Evolutionary conservation across 1,140 invertebrate species (phyloP).

Genomic region (Palaemon carinicauda): DNA sequence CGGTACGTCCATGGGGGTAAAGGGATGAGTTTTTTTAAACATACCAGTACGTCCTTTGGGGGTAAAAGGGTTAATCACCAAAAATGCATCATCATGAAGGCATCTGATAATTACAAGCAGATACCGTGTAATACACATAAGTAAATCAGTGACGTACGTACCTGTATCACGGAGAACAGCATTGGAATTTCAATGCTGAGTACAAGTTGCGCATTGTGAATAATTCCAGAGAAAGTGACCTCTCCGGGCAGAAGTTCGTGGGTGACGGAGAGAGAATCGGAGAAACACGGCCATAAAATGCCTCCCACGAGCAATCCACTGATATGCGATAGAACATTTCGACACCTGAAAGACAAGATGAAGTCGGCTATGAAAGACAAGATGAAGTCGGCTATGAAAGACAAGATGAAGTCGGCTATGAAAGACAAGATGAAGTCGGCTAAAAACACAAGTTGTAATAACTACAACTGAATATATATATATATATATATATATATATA

Average conservation of each 20-base stretch:
- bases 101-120: not conserved
- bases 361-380: no score
- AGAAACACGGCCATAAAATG: constrained; percentile 21
- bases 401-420: no score
- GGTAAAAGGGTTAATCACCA: no score
- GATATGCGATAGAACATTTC: not conserved
- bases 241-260: constrained; percentile 31
- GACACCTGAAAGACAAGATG: constrained; percentile 38
- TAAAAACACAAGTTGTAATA: no score
- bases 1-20: no score
- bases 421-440: no score
- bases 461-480: no score
- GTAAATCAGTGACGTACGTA: not conserved
- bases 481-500: no score
- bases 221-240: constrained; percentile 23
- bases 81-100: no score
- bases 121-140: not conserved
- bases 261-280: constrained; percentile 8
- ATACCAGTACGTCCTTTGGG: no score
- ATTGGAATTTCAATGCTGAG: constrained; percentile 32
- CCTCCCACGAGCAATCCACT: constrained; percentile 9
- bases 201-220: constrained; percentile 34
- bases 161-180: constrained; percentile 12
- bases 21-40: no score
- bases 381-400: no score